Base-by-base conservation (phyloP, 2,888 invertebrate genomes). In the Conus canariensis region DNA sequence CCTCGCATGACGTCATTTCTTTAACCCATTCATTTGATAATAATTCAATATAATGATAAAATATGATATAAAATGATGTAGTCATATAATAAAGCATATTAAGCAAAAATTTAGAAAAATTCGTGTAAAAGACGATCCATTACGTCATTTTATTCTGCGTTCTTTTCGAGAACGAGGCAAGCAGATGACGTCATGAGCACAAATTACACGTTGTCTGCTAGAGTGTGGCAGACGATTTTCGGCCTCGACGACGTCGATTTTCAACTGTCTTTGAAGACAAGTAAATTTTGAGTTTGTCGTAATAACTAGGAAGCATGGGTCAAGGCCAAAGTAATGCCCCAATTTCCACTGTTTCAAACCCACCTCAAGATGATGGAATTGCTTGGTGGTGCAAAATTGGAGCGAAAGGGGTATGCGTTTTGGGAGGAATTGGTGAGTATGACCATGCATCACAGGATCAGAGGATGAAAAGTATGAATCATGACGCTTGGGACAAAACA, bases 171-270 rank as follows among this genome's bases (percentile, higher is more conserved):
- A 86, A 86, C 67, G 86, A 64, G 86, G 74, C 74, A 74, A 56
- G 70, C 22, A 60, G 59, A 67, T 89, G 89, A 89, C 85, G 89
- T 74, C 70, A 85, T 70, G 16, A 85, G 22, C 70, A 67, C 67
- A 56, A 22, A n/a, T 9, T 89, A 85, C 89, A 85, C 89, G 85
- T 89, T 89, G 89, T 89, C 89, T 85, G 89, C 85, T 89, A 85
- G 56, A 77, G 19, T 64, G 88, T 74, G 22, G 74, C 74, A 80
- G 77, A 60, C 64, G 60, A 22, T 14, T 19, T 1, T 7, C 25
- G 22, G 45, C 16, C 22, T 22, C 22, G 70, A 70, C 16, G 8
- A 22, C 14, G 0, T 22, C 8, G 22, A 22, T 22, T 22, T 70
- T 70, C 19, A 70, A 22, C 19, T 14, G 70, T 70, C 70, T 16